phyloP scores from a whole-genome alignment of 2,113 vertebrate species.

The Chelonoidis abingdonii region DNA sequence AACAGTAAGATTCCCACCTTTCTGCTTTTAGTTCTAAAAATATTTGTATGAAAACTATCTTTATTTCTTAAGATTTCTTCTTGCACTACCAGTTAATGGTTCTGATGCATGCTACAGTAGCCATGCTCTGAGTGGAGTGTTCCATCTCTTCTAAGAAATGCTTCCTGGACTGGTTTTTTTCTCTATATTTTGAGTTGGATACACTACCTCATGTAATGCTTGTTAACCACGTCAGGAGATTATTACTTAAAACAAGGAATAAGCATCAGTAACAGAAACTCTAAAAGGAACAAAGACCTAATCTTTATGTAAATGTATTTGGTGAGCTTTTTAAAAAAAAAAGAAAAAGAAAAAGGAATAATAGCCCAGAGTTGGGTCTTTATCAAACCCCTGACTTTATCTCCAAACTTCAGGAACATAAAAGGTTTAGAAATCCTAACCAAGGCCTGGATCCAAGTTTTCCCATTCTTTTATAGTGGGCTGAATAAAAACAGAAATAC shows the following conservation, averaged over 20 bases:
- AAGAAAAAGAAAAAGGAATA: not conserved
- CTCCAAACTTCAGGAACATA: not conserved
- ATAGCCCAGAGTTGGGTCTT: not conserved
- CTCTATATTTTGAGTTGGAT: not conserved
- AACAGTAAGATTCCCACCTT: not conserved
- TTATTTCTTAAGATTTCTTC: not conserved
- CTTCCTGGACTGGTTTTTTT: not conserved
- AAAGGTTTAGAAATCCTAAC: constrained; percentile 15
- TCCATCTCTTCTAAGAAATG: not conserved
- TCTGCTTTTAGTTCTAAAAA: not conserved
- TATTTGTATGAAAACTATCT: not conserved
- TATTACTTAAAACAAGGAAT: not conserved
- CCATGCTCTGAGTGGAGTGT: not conserved
- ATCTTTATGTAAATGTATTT: not conserved
- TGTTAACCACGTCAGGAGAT: not conserved
- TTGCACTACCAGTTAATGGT: not conserved
- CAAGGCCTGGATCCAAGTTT: not conserved
- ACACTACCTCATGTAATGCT: not conserved
- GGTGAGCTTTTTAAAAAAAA: not conserved
- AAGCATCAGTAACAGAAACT: constrained; percentile 16
- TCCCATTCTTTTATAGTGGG: not conserved
- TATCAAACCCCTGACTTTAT: not conserved
- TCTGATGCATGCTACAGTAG: not conserved
- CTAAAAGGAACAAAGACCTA: not conserved
- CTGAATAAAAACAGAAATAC: not conserved